These are phyloP conservation scores for Oplegnathus fasciatus DNA, from an alignment of 2,113 vertebrate species.

Conservation along the genomic window DNA sequence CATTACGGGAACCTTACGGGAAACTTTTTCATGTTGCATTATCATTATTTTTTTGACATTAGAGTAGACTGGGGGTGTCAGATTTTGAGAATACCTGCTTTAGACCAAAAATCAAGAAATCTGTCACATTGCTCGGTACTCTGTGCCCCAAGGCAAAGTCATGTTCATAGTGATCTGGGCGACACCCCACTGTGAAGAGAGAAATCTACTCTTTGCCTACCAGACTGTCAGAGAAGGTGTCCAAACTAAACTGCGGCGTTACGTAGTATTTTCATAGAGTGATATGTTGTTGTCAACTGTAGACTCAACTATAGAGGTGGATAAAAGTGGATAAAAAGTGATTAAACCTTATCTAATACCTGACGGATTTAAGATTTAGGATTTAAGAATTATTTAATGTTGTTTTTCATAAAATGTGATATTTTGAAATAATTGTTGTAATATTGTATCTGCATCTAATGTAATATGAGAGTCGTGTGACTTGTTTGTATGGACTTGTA, in stretches of 20 bases:
- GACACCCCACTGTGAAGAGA: neutral
- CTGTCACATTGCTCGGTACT: neutral
- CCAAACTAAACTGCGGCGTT: neutral
- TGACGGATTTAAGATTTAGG: too few relatives aligned
- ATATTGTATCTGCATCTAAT: neutral
- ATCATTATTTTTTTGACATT: neutral
- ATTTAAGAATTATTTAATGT: too few relatives aligned
- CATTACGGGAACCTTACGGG: too few relatives aligned
- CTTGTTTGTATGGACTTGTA: neutral
- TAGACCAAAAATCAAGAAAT: neutral
- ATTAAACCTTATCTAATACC: neutral
- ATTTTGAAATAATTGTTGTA: neutral
- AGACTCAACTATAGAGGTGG: neutral
- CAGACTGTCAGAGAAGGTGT: neutral
- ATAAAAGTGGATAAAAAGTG: neutral
- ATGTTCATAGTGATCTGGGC: conserved; percentile 1
- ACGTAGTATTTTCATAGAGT: neutral
- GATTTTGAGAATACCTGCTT: neutral
- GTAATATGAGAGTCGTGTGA: neutral
- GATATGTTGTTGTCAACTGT: neutral
- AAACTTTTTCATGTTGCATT: neutral
- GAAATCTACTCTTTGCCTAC: neutral
- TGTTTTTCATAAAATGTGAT: too few relatives aligned
- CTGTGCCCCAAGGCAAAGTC: neutral
- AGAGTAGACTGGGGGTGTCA: neutral